phyloP scores from a whole-genome alignment of 2,113 vertebrate species.

The Leucopternis melanops region DNA sequence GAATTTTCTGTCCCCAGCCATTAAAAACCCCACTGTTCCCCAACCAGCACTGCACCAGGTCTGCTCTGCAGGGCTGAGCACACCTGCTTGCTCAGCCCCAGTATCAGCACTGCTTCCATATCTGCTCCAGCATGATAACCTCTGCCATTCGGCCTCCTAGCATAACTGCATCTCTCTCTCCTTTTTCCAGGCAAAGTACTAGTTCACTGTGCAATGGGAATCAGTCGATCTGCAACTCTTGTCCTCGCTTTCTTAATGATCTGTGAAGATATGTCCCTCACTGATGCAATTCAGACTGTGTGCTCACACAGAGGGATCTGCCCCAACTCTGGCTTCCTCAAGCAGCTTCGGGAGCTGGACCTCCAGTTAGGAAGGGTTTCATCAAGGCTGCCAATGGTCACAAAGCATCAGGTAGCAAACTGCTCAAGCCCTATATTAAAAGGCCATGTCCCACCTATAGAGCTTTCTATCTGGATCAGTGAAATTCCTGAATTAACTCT shows the following conservation, averaged over 20 bases:
- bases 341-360: too few species aligned
- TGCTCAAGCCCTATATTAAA: not conserved
- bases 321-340: too few species aligned
- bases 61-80: not conserved
- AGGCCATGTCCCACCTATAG: not conserved
- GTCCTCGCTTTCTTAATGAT: conserved; percentile 93
- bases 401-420: not conserved
- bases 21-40: not conserved
- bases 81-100: not conserved
- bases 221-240: conserved; percentile 88
- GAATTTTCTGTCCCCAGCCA: not conserved
- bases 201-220: conserved; percentile 93
- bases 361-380: too few species aligned
- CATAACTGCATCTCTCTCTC: not conserved
- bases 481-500: not conserved
- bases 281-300: conserved; percentile 80
- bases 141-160: not conserved
- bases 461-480: not conserved
- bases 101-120: not conserved
- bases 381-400: not conserved
- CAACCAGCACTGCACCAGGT: not conserved
- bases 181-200: conserved; percentile 83
- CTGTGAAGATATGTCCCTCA: conserved; percentile 80
- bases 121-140: not conserved
- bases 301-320: conserved; percentile 80